Conservation (phyloP, 2,797 vertebrate genomes). For the Tenualosa thibaudeaui region DNA sequence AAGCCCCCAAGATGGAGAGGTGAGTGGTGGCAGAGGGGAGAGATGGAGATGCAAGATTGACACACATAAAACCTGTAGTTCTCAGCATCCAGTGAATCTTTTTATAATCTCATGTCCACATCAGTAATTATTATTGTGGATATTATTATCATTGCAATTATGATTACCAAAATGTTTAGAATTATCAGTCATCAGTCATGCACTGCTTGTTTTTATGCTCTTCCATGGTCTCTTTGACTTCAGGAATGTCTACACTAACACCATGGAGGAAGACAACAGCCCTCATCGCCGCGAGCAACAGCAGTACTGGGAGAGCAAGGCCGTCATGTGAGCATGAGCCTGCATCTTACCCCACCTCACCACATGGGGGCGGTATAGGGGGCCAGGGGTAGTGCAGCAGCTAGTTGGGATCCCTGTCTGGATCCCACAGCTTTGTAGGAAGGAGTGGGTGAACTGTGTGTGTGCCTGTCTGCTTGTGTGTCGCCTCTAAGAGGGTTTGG, state of each 20-base stretch:
- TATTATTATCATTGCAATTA: background rate
- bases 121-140: background rate
- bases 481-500: background rate
- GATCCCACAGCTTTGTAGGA: background rate
- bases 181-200: background rate
- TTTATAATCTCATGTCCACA: background rate
- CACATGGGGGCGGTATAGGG: slow-evolving; percentile 23
- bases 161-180: no score
- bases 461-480: background rate
- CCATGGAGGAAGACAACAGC: slow-evolving; percentile 66
- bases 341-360: slow-evolving; percentile 25
- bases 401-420: background rate
- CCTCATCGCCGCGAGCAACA: slow-evolving; percentile 55
- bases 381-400: background rate
- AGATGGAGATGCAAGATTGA: background rate
- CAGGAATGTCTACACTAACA: slow-evolving; percentile 59
- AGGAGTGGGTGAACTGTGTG: background rate
- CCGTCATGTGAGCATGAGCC: slow-evolving; percentile 65
- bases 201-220: background rate
- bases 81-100: background rate
- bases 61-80: background rate
- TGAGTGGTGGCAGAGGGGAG: slow-evolving; percentile 40
- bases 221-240: slow-evolving; percentile 23
- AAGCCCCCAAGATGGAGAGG: slow-evolving; percentile 66
- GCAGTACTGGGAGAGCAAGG: slow-evolving; percentile 67